Percentiles rank a stretch among this genome's conserved stretches.
phyloP scores from a whole-genome alignment of 2,797 vertebrate species.

The Odontamblyopus lacepedii region DNA sequence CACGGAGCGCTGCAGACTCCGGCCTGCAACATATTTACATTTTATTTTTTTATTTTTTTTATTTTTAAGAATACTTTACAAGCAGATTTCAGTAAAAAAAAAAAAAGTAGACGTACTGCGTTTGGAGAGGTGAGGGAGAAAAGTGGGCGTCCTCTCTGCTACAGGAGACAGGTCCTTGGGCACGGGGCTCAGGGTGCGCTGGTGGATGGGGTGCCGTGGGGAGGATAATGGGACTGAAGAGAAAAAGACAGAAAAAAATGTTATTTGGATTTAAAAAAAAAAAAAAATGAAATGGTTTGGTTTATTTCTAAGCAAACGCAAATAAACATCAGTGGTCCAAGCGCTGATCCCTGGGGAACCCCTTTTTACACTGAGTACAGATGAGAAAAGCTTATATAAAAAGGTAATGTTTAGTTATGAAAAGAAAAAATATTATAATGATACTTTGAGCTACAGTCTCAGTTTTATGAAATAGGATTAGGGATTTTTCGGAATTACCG shows the following conservation, averaged over 20 bases:
- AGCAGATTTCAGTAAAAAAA: background rate
- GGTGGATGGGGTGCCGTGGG: slow-evolving; percentile 57
- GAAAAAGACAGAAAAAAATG: background rate
- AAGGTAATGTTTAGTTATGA: background rate
- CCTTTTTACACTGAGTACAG: background rate
- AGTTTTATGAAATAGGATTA: background rate
- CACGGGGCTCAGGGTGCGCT: slow-evolving; percentile 56
- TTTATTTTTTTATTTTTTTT: no score
- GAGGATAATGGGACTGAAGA: slow-evolving; percentile 46
- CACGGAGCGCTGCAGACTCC: slow-evolving; percentile 66
- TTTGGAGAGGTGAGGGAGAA: slow-evolving; percentile 61
- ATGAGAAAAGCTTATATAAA: background rate
- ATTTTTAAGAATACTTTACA: background rate
- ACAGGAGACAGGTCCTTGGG: slow-evolving; percentile 61
- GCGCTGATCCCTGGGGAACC: background rate
- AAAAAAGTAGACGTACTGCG: slow-evolving; percentile 53
- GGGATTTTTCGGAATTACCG: slow-evolving; percentile 75
- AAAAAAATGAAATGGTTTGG: background rate
- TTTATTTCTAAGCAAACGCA: background rate
- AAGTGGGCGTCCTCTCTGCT: slow-evolving; percentile 68
- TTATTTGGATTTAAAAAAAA: background rate
- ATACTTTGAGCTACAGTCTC: no score
- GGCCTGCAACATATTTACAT: slow-evolving; percentile 33
- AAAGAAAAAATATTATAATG: no score
- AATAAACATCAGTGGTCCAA: background rate